Base-by-base conservation (phyloP, 2,888 invertebrate genomes). In the Labia minor region DNA sequence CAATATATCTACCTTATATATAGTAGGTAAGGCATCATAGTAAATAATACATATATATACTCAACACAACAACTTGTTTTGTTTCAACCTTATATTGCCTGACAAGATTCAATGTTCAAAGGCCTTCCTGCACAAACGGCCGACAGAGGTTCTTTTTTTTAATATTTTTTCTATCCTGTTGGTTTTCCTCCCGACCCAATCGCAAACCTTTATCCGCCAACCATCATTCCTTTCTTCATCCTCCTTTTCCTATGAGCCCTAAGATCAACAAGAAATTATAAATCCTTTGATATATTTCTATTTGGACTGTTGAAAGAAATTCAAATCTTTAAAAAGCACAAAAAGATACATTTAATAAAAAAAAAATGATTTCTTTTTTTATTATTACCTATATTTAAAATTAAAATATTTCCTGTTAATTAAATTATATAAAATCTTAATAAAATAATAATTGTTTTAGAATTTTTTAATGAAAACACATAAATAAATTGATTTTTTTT, bases 21-120 rank as follows among this genome's bases (percentile, higher is more conserved):
- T n/a, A n/a, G n/a, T n/a, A n/a, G n/a, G n/a, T n/a, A n/a, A n/a
- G n/a, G 26, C 3, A 26, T 26, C 26, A 3, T 6, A 26, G 8
- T 26, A 26, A 3, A 26, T 8, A n/a, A 26, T 8, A 26, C 26
- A 26, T 8, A 26, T 8, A 26, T 8, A 26, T 8, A 26, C 26
- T 26, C 26, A 26, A 26, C 26, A 26, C 26, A 26, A 26, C 26
- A 49, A 49, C 49, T 49, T 49, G 14, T 16, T 49, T 49, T 49
- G 49, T 49, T 49, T 49, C 16, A 3, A 49, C 49, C n/a, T 49
- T 49, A 49, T 49, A 49, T 49, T 49, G 16, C 49, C 49, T 49
- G 49, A 49, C 49, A 49, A 49, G 49, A 49, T 49, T 49, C 49
- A 49, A 49, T 49, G 49, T 49, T 49, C 49, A 49, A 49, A 49